Base-by-base conservation (phyloP, 2,113 vertebrate genomes). In the Paralichthys olivaceus region DNA sequence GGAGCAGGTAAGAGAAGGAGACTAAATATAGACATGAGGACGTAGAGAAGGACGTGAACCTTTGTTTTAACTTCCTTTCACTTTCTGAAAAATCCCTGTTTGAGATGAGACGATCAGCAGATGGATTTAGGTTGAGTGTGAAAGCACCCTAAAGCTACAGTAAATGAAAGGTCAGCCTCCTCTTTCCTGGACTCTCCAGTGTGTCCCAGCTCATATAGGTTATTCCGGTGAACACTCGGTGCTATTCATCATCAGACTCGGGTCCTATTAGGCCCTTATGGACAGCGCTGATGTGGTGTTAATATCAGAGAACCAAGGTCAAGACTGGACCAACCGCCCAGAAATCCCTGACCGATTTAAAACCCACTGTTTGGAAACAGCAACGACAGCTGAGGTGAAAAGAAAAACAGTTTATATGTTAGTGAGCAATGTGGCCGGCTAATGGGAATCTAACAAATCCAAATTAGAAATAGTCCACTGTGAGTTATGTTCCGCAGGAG, bases 181-280 rank as follows among this genome's bases (percentile, higher is more conserved):
- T 64, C 5, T 34, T 54, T 19, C 40, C 45, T 26, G 54, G 60
- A 45, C 63, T 55, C 55, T 55, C 56, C 37, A 9, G 65, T n/a
- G 79, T 71, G 61, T 85, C 61, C 9, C 15, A 4, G 11, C 49
- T n/a, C 65, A 63, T 32, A 58, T 63, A 65, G 79, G 77, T 85
- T 71, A 66, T 73, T 55, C 32, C n/a, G 4, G 43, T 5, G 59
- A 26, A 12, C 78, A 19, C 13, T 14, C 20, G 1, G 49, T 9
- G 49, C 59, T 26, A 77, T 84, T 84, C 74, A 84, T 84, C 83
- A 84, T 74, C 45, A 60, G 45, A 43, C 23, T 4, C 17, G n/a
- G 60, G 8, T 20, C 62, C 61, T 67, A 45, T 26, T 61, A 43
- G 68, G 19, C 43, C 58, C 72, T 15, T 34, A 56, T 67, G 58